phyloP scores from a whole-genome alignment of 2,888 invertebrate species.

The Eudasyphora cyanicolor region DNA sequence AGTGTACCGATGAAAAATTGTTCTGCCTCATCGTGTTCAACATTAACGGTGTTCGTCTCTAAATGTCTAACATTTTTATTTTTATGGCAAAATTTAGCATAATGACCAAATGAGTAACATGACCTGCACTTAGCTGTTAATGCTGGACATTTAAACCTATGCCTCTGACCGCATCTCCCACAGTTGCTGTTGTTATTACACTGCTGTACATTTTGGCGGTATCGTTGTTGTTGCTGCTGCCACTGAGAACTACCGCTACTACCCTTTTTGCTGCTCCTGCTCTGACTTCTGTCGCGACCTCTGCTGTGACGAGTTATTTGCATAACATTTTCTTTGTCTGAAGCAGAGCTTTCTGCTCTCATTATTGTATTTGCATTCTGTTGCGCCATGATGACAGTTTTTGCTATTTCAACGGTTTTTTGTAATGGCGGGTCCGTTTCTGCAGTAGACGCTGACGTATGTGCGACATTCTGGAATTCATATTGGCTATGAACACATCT shows the following conservation, averaged over 20 bases:
- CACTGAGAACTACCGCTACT: background rate
- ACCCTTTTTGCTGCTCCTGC: background rate
- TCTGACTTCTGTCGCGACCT: background rate
- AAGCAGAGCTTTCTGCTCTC: background rate
- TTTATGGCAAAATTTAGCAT: slow-evolving; percentile 14
- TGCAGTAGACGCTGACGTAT: slow-evolving; percentile 46
- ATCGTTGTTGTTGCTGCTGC: background rate
- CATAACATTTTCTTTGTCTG: slow-evolving; percentile 6
- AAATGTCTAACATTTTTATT: slow-evolving; percentile 22
- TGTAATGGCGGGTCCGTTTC: slow-evolving; percentile 29
- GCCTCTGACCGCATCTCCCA: slow-evolving; percentile 12
- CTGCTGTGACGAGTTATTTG: slow-evolving; percentile 3
- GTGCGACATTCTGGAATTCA: slow-evolving; percentile 36
- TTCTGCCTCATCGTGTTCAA: background rate
- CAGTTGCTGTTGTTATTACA: background rate
- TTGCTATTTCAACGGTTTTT: slow-evolving; percentile 38
- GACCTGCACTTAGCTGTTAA: background rate
- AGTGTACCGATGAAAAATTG: background rate
- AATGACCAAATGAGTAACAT: background rate
- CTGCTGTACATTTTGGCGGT: background rate
- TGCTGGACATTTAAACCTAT: slow-evolving; percentile 29
- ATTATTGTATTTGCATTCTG: too few species aligned
- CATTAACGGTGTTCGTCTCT: background rate
- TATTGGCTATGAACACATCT: slow-evolving; percentile 47
- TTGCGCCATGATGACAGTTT: slow-evolving; percentile 34